Evolutionary conservation across 2,888 invertebrate genomes (phyloP), one percentile per base, ranked within the genome.

Genomic region (Drosophila atripex): DNA sequence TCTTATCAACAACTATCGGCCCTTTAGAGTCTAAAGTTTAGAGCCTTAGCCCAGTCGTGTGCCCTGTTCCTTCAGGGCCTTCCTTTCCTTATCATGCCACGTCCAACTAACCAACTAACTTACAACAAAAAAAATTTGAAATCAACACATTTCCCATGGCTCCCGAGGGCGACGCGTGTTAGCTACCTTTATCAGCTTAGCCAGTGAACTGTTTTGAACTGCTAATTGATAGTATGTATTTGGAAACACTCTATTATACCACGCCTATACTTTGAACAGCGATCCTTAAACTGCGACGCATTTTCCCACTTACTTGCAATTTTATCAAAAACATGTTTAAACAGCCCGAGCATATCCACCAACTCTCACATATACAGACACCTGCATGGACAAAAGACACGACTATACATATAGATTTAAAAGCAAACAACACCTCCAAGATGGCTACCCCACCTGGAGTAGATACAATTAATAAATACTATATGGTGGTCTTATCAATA

Each of bases 181-280:
- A 23, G 21, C 35, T 53, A 35, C 23, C 32, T 32, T 54, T 60
- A 71, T 71, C 71, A 70, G 53, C 39, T 28, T 45, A 43, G 47
- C 32, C 18, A 45, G 50, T 85, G 79, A 85, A 82, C 86, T 76
- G 52, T 68, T 72, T 52, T 83, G 83, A 87, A 79, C 83, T 71
- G 71, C 61, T 82, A 87, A 83, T 82, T 83, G 75, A 86, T 85
- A 87, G 82, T 80, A 75, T 73, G 72, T 75, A 50, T 30, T 35
- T 28, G 66, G 66, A 53, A 66, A 45, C 61, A 70, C 38, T 52
- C n/a, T 56, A 35, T 16, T 35, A 47, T 35, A 35, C 38, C 14
- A 28, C 21, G 23, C 58, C 59, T 45, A 66, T 16, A 57, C 41
- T 61, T 50, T 45, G 7, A 8, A 16, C n/a, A n/a, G n/a, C 49